Evolutionary conservation across 2,113 vertebrate genomes (phyloP), one percentile per base, ranked within the genome.

Genomic region (Perca schrenkii): DNA sequence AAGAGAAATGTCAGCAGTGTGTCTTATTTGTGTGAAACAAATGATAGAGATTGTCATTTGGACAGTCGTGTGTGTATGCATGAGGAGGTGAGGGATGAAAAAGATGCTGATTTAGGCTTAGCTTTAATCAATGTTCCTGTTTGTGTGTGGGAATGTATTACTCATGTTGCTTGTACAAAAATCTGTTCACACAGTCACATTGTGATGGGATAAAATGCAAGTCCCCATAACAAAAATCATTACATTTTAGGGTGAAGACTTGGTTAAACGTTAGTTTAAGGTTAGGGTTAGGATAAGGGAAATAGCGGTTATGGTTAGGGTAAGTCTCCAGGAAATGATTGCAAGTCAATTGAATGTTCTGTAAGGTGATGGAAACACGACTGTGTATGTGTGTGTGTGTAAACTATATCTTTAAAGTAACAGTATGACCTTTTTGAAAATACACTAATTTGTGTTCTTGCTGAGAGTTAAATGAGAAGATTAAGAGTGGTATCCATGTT

Each of bases 1-100:
- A n/a, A 62, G 73, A 74, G 57, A 85, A 73, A 86, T 80, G 86
- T 58, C 50, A 81, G 84, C 47, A 80, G 74, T 84, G 64, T 77
- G 70, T 53, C 31, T 57, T 74, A 71, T 91, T 79, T 77, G 49
- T 72, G 58, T 64, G 78, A 86, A 68, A 74, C 76, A 79, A 78
- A 80, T 83, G 67, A 60, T 67, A 69, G 63, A 71, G 19, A 70
- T 69, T 52, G 31, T 71, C 68, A 64, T 72, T 68, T 49, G 64
- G 74, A 62, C 62, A 50, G 70, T 46, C 36, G 8, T 77, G n/a
- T 67, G 40, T 80, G 66, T 72, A 22, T 50, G 65, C 6, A 28
- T 22, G 25, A 62, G 25, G 63, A 47, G 19, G 22, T 43, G n/a
- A 67, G 10, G 17, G 58, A 31, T 56, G 28, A 31, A 49, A 40